Evolutionary conservation across 64 coral and sea anemone genomes (phyloP).

Genomic region (Actinia tenebrosa): DNA sequence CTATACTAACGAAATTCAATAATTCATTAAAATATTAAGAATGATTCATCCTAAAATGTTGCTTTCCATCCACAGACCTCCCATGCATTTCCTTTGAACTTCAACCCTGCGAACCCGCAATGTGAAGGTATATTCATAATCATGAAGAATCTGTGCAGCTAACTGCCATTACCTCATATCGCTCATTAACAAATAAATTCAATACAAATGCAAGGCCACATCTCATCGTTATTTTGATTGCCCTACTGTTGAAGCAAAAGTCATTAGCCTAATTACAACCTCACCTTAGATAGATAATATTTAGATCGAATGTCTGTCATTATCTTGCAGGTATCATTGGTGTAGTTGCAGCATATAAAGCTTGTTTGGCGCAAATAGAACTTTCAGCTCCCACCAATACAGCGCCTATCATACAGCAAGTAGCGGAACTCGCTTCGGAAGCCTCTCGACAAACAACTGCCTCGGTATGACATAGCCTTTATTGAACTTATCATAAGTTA

Average conservation of each 20-base stretch:
- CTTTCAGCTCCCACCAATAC: slow-evolving; percentile 86
- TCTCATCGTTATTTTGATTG: no score
- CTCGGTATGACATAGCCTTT: slow-evolving; percentile 42
- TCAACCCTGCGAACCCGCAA: slow-evolving; percentile 82
- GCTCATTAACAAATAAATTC: no score
- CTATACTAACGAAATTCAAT: no score
- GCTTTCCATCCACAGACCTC: slow-evolving; percentile 53
- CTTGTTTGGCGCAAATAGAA: slow-evolving; percentile 78
- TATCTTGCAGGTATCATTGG: slow-evolving; percentile 60
- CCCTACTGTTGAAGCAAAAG: no score
- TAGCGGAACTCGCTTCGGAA: slow-evolving; percentile 63
- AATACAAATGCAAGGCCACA: no score
- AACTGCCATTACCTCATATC: no score
- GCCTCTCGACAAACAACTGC: slow-evolving; percentile 60
- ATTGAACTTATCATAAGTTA: not conserved
- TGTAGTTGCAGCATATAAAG: slow-evolving; percentile 82
- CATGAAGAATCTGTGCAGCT: no score
- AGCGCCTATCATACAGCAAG: slow-evolving; percentile 86
- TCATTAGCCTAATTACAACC: no score
- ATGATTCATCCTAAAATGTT: not conserved
- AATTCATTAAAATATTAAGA: no score
- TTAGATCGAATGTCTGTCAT: no score
- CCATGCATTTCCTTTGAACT: slow-evolving; percentile 91
- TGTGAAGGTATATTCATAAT: slow-evolving; percentile 62
- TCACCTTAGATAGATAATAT: no score